Base-by-base conservation (phyloP, 2,797 vertebrate species). In the Leuciscus waleckii region DNA sequence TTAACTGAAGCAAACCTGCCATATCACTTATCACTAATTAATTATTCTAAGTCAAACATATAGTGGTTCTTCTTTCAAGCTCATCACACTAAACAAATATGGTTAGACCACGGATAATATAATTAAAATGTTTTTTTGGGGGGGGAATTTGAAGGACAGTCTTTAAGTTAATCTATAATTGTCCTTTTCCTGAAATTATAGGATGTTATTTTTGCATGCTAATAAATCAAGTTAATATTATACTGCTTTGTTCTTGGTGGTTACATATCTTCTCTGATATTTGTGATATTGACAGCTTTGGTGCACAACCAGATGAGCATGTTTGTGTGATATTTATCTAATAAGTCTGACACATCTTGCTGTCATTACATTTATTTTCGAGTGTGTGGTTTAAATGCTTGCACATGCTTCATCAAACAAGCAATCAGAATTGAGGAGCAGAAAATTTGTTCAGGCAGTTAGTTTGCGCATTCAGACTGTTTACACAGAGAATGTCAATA, bases 401-500 rank as follows among this genome's bases (percentile, higher is more conserved):
- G 43, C 80, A 71, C 26, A 70, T 51, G 81, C 76, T 87, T 88
- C 79, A 85, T 80, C 85, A 90, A 88, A 83, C 86, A 88, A 89
- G 80, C 81, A 79, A 86, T 84, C 81, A 77, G 8, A 84, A 84
- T 46, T 85, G 65, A 82, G 54, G 77, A 69, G 75, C 70, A 71
- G 43, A 88, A 85, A 74, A 68, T 23, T 8, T 85, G 82, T 74
- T 83, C 49, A 67, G 69, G 56, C 49, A 37, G 46, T 75, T 81
- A 69, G 82, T 69, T 58, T 65, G 23, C n/a, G 39, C 56, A 68
- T 78, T 69, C 79, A 73, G 58, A 61, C 26, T 77, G 61, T 87
- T 87, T 77, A 86, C 68, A 54, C 46, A 46, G 67, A 83, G 21
- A 69, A 76, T 75, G 49, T 81, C 75, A 85, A 76, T 69, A 78